These are phyloP conservation scores for Amphiprion percula DNA, from an alignment of 2,113 vertebrate species.

Conservation along the genomic window DNA sequence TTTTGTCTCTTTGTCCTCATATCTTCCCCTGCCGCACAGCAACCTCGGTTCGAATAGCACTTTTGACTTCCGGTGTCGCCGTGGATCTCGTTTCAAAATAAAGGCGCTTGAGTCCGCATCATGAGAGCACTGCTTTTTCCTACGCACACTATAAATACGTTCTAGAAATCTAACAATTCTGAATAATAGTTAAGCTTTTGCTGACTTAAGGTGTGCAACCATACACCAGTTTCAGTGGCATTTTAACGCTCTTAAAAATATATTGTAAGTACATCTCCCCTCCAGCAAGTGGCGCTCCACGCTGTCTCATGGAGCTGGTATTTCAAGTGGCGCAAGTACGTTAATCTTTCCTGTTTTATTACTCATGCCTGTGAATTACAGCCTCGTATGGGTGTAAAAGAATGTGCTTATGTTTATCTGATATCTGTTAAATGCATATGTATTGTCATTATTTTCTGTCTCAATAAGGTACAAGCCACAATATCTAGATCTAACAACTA, in stretches of 20 bases:
- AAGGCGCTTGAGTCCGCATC: not conserved
- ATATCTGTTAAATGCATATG: too few species aligned
- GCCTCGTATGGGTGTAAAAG: too few species aligned
- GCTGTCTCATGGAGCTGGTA: not conserved
- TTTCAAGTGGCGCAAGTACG: not conserved
- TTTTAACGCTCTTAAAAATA: not conserved
- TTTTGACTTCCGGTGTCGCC: conserved; percentile 68
- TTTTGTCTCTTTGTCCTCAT: conserved; percentile 50
- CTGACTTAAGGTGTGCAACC: not conserved
- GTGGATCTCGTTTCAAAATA: conserved; percentile 56
- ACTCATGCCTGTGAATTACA: too few species aligned
- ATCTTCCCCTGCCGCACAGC: conserved; percentile 35
- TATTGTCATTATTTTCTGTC: too few species aligned
- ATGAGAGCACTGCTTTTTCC: not conserved
- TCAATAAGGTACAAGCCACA: too few species aligned
- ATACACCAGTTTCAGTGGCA: not conserved
- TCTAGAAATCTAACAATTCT: too few species aligned
- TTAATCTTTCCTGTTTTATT: not conserved
- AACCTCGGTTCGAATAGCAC: not conserved
- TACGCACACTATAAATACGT: not conserved
- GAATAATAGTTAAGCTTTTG: not conserved
- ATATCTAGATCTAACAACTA: too few species aligned
- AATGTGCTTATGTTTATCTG: too few species aligned
- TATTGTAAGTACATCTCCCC: not conserved
- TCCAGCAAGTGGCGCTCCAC: conserved; percentile 29